Base-by-base conservation (phyloP, 2,888 invertebrate species). In the Pycnomerus fuliginosus region DNA sequence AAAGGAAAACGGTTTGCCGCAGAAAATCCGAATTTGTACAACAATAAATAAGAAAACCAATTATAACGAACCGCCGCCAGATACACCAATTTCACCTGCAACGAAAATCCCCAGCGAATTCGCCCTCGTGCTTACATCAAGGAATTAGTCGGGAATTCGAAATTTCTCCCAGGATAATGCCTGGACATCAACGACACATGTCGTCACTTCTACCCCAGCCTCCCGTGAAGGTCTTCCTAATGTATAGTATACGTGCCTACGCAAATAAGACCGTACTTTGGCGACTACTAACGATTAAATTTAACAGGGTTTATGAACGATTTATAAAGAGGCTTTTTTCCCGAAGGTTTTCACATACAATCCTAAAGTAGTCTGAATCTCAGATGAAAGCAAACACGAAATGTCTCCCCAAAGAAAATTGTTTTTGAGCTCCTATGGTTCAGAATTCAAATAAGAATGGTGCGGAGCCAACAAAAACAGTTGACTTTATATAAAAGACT, bases 121-220 rank as follows among this genome's bases (percentile, higher is more conserved):
- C 29, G 34, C 34, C 16, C 16, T 29, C 34, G 33, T 29, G 41
- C 25, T 27, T 41, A 17, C 27, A 24, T 8, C 11, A 13, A 28
- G 25, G 41, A 41, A 41, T 41, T 41, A 41, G 41, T 38, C 22
- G 11, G 16, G 34, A 40, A 40, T 38, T 40, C 35, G 39, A 44
- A 20, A 44, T 37, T 44, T 44, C 44, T 38, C 38, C 23, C 15
- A 32, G 39, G 10, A 8, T 15, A 35, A 35, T 35, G 24, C 16
- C 16, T 35, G 35, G 45, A 45, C 45, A 45, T 40, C 45, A 45
- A 40, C 40, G 34, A 34, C 45, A 45, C 28, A 45, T 45, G 45
- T 33, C 30, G 45, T 23, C 45, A 36, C 35, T 35, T 40, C 10
- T 11, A 23, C 33, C 20, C 23, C 22, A 38, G 34, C 34, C 29